Base-by-base conservation (phyloP, 2,113 vertebrate genomes). In the Acanthochromis polyacanthus region DNA sequence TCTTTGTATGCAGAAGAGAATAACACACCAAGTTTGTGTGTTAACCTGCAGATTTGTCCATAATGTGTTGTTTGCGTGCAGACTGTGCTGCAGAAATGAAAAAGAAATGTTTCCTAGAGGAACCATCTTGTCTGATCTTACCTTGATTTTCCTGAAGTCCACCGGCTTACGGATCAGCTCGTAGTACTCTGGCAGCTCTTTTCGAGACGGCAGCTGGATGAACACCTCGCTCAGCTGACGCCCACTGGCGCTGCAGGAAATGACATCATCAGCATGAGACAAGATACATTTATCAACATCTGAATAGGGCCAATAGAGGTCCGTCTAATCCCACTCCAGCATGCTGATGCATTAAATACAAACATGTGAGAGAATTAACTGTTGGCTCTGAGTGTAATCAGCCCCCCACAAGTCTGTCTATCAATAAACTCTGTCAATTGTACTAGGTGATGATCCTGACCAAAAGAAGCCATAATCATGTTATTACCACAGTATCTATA, bases 81-180 rank as follows among this genome's bases (percentile, higher is more conserved):
- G 2, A 43, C 19, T 50, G 17, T 19, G 46, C 56, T 30, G 32
- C 11, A 53, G 7, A 5, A 22, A 10, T 30, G 12, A 53, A 46
- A 46, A 30, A 36, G 7, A 36, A 25, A 15, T 7, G 46, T 19
- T 48, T 48, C 10, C 51, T 12, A 52, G 12, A 32, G 17, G 8
- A 22, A 57, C 4, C 1, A 52, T 45, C 1, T 38, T 23, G 4
- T 43, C 53, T 43, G 45, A 12, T 56, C 40, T 72, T 4, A 97
- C 98, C 95, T 99, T 99, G 81, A 99, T 99, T 72, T 99, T 99
- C 84, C 97, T 96, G 91, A 99, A 99, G 94, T 99, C 98, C 62
- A 99, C 97, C 0, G 98, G 98, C 66, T 97, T 98, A 60, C 97
- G 96, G 84, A 99, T 99, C 50, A 99, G 96, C 78, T 99, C 98